Conservation (phyloP, 2,888 invertebrate genomes). For the Apoda limacodes region DNA sequence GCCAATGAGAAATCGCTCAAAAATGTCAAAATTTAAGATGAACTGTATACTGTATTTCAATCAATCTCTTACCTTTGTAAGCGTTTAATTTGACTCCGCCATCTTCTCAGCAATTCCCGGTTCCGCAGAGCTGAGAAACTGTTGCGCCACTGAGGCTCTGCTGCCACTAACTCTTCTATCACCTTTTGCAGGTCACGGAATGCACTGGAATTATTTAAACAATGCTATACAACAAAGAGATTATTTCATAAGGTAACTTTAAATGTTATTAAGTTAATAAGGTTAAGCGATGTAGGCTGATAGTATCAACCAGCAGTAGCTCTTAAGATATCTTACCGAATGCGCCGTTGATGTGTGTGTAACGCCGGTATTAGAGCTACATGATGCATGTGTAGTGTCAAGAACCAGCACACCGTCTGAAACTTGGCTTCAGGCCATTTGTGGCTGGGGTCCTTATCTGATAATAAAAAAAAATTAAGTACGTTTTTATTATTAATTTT, state of each 20-base stretch:
- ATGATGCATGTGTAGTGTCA: conserved; percentile 95
- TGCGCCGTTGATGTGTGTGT: conserved; percentile 74
- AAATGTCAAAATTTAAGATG: too few species aligned
- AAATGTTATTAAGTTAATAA: too few species aligned
- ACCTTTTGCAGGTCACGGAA: conserved; percentile 89
- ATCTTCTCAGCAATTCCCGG: conserved; percentile 84
- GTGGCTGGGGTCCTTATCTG: conserved; percentile 63
- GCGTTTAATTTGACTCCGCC: conserved; percentile 88
- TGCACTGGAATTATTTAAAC: conserved; percentile 56
- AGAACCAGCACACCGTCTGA: conserved; percentile 97
- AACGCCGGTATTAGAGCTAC: conserved; percentile 90
- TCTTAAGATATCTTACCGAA: conserved; percentile 38
- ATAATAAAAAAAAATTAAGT: conserved; percentile 10
- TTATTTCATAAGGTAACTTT: too few species aligned
- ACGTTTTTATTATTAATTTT: too few species aligned
- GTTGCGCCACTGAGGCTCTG: conserved; percentile 86
- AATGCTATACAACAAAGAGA: too few species aligned
- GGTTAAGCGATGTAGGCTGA: neutral
- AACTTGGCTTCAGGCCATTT: conserved; percentile 88
- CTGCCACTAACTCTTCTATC: conserved; percentile 84
- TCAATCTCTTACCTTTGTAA: conserved; percentile 77
- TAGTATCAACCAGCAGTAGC: neutral
- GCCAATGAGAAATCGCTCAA: too few species aligned
- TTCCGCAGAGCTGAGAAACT: conserved; percentile 82
- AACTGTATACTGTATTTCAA: conserved; percentile 17